Conservation (phyloP, 2,797 vertebrate species). For the Paguma larvata region DNA sequence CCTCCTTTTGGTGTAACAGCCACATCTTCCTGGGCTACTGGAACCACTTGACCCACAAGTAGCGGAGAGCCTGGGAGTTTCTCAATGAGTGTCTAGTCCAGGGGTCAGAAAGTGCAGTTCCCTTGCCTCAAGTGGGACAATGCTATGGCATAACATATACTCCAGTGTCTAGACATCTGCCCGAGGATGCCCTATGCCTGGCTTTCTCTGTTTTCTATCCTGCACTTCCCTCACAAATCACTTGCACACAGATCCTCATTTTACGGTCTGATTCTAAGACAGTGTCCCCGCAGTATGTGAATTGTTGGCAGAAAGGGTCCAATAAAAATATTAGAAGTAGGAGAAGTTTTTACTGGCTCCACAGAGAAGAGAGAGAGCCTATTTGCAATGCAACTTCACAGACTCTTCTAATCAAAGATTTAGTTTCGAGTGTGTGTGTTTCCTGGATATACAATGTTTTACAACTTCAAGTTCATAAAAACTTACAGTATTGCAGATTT, state of each 20-base stretch:
- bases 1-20: not conserved
- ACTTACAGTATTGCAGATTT: not conserved
- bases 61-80: not conserved
- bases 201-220: not conserved
- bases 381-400: not conserved
- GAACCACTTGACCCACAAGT: not conserved
- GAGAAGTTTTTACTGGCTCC: constrained; percentile 11
- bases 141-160: not conserved
- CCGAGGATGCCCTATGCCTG: not conserved
- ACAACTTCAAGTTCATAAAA: constrained; percentile 46
- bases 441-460: not conserved
- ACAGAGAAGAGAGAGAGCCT: constrained; percentile 23
- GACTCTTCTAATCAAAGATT: constrained; percentile 6
- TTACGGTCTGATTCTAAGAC: not conserved
- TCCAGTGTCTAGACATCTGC: not conserved
- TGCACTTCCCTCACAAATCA: not conserved
- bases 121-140: not conserved
- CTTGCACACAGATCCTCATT: not conserved
- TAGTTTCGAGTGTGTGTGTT: not conserved
- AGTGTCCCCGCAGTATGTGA: not conserved
- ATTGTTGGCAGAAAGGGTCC: not conserved
- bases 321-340: not conserved
- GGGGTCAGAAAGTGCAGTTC: not conserved
- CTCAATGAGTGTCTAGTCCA: not conserved
- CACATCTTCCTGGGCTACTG: not conserved